phyloP scores from a whole-genome alignment of 2,113 vertebrate species.

The Callipepla squamata region DNA sequence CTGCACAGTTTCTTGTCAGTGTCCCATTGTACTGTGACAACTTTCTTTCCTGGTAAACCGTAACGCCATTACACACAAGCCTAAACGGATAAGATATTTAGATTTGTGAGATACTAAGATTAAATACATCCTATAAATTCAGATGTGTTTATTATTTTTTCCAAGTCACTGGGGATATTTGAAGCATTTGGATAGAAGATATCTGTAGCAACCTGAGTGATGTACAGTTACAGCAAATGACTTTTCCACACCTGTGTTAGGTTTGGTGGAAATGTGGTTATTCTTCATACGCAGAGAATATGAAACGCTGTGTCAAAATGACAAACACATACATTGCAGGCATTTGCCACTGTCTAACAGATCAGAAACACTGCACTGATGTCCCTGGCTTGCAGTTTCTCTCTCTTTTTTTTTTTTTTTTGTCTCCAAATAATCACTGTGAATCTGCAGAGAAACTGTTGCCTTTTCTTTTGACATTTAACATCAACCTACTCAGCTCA shows the following conservation, averaged over 20 bases:
- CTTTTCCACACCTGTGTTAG: slow-evolving; percentile 28
- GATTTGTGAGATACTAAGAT: not conserved
- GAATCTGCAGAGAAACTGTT: slow-evolving; percentile 58
- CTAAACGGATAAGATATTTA: slow-evolving; percentile 20
- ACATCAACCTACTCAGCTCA: slow-evolving; percentile 50
- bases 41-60: not conserved
- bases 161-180: not conserved
- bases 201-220: slow-evolving; percentile 12
- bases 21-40: not conserved
- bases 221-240: not conserved
- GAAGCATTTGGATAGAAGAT: not conserved
- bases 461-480: slow-evolving; percentile 74
- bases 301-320: slow-evolving; percentile 37
- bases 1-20: not conserved
- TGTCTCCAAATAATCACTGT: slow-evolving; percentile 36
- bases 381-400: not conserved
- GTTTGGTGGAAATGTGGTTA: slow-evolving; percentile 31
- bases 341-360: slow-evolving; percentile 21
- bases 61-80: not conserved
- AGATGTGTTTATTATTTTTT: slow-evolving; percentile 24
- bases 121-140: slow-evolving; percentile 40
- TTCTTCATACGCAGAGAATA: slow-evolving; percentile 18
- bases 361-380: not conserved
- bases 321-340: slow-evolving; percentile 1
- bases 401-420: slow-evolving; percentile 5